Evolutionary conservation across 2,888 invertebrate species (phyloP).

Genomic region (Nomada fucata): DNA sequence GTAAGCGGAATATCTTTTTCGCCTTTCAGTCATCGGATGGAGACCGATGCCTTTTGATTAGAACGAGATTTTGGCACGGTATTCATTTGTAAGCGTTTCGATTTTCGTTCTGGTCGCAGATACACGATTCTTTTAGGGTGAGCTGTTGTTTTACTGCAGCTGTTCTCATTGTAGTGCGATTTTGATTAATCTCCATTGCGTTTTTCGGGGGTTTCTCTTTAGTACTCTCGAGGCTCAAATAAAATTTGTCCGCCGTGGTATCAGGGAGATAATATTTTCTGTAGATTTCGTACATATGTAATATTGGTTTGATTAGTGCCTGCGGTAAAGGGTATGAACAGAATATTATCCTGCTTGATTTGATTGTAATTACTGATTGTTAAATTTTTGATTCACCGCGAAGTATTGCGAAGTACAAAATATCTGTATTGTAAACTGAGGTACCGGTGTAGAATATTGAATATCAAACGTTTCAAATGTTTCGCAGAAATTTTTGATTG

Average conservation of each 20-base stretch:
- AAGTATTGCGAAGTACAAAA: neutral
- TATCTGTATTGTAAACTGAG: neutral
- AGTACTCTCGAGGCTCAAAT: neutral
- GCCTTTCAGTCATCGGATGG: neutral
- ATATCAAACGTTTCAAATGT: neutral
- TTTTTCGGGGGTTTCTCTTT: conserved; percentile 10
- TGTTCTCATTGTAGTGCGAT: neutral
- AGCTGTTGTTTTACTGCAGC: neutral
- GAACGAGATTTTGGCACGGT: conserved; percentile 70
- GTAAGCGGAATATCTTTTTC: conserved; percentile 12
- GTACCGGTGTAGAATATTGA: too few species aligned
- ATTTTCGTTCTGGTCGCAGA: conserved; percentile 5
- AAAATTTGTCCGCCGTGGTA: neutral
- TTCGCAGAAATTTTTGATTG: neutral
- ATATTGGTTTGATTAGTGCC: neutral
- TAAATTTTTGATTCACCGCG: neutral
- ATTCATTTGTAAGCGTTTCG: conserved; percentile 71
- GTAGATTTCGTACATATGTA: neutral
- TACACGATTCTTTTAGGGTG: neutral
- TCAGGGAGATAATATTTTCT: neutral
- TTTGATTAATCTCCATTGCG: conserved; percentile 11
- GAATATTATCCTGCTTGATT: neutral
- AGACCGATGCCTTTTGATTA: conserved; percentile 54
- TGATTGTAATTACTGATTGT: neutral
- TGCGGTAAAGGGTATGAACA: neutral